phyloP scores from a whole-genome alignment of 2,888 invertebrate species.

The Drosophila lutescens region DNA sequence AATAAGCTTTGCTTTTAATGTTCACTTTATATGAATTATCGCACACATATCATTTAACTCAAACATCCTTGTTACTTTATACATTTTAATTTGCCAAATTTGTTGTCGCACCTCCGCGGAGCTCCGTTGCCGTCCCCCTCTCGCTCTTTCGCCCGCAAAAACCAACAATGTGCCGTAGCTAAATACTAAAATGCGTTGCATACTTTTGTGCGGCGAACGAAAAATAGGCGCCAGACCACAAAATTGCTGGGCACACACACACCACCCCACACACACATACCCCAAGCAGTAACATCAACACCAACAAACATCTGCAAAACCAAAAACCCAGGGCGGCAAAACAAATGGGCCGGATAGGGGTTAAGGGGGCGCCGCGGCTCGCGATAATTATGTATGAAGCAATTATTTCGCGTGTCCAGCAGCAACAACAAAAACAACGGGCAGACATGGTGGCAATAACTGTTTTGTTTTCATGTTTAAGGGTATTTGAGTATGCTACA shows the following conservation, averaged over 20 bases:
- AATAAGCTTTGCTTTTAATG: constrained; percentile 24
- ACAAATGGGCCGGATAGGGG: constrained; percentile 7
- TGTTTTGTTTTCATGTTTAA: constrained; percentile 53
- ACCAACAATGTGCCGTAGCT: constrained; percentile 24
- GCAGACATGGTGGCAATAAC: constrained; percentile 48
- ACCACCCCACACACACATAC: constrained; percentile 4
- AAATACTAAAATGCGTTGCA: constrained; percentile 48
- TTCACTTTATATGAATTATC: constrained; percentile 34
- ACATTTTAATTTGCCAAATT: constrained; percentile 46
- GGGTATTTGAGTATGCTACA: constrained; percentile 23
- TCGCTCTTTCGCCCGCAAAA: not conserved
- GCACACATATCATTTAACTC: constrained; percentile 15
- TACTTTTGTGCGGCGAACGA: constrained; percentile 43
- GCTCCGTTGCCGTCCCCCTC: not conserved
- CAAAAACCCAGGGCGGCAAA: constrained; percentile 24
- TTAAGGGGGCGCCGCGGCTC: constrained; percentile 26
- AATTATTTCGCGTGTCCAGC: constrained; percentile 75
- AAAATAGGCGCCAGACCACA: constrained; percentile 59
- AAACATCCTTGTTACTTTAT: constrained; percentile 40
- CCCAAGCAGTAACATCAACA: constrained; percentile 25
- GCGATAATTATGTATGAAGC: constrained; percentile 77
- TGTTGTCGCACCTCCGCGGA: constrained; percentile 28
- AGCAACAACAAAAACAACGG: constrained; percentile 51
- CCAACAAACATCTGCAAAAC: constrained; percentile 40
- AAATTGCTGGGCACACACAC: constrained; percentile 45